These are phyloP conservation scores for Pandemis heparana DNA, from an alignment of 2,888 invertebrate species.

Conservation along the genomic window DNA sequence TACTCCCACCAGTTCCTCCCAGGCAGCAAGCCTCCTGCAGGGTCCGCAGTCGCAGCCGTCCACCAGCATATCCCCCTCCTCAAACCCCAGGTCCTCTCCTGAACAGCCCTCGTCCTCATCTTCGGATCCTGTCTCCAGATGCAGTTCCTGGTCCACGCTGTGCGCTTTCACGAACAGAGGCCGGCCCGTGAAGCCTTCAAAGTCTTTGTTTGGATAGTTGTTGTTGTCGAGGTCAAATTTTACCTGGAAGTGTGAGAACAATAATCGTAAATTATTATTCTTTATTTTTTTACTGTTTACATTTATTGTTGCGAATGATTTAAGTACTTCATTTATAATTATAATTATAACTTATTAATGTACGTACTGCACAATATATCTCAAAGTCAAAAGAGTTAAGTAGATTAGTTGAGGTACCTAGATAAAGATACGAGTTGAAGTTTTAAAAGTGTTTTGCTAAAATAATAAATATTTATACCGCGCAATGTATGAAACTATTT, in stretches of 20 bases:
- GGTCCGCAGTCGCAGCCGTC: constrained; percentile 72
- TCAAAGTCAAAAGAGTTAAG: too few relatives aligned
- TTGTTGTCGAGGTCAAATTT: constrained; percentile 67
- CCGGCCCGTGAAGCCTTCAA: constrained; percentile 35
- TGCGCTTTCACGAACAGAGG: constrained; percentile 53
- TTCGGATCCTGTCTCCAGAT: constrained; percentile 51
- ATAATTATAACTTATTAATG: too few relatives aligned
- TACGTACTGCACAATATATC: too few relatives aligned
- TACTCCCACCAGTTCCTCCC: constrained; percentile 92
- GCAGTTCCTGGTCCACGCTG: constrained; percentile 63
- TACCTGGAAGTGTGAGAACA: constrained; percentile 56
- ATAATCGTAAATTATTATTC: background rate
- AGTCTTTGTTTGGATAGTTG: constrained; percentile 53
- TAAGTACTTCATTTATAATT: too few relatives aligned
- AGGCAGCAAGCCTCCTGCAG: constrained; percentile 78
- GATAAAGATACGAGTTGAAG: too few relatives aligned
- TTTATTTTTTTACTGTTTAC: background rate
- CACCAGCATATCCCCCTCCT: constrained; percentile 66
- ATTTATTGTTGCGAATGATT: too few relatives aligned
- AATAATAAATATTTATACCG: too few relatives aligned
- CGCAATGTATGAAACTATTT: too few relatives aligned
- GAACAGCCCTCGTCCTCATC: constrained; percentile 59
- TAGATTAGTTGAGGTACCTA: too few relatives aligned
- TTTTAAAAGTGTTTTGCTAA: too few relatives aligned
- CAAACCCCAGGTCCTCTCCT: constrained; percentile 76